A percentile compares a stretch with the other conserved stretches of the same genome.
phyloP scores from a whole-genome alignment of 2,113 vertebrate genomes.

The Cyrtonyx montezumae region DNA sequence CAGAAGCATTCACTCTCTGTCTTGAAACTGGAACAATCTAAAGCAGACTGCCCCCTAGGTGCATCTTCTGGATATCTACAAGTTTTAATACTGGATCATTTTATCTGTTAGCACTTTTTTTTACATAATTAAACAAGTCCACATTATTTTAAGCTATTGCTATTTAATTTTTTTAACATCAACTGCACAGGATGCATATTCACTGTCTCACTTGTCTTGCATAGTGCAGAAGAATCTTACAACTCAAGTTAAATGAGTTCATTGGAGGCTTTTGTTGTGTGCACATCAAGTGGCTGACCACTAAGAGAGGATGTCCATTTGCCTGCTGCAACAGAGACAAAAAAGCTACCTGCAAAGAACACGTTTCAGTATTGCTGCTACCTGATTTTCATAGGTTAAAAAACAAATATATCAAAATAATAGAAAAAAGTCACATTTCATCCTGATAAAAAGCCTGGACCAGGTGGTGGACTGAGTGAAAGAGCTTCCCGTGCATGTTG shows the following conservation, averaged over 20 bases:
- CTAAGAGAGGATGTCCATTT: not conserved
- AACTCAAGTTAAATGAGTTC: not conserved
- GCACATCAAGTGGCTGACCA: not conserved
- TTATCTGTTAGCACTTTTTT: not conserved
- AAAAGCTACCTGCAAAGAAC: not conserved
- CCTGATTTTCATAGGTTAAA: not conserved
- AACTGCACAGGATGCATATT: not conserved
- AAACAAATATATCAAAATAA: not conserved
- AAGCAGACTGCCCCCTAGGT: not conserved
- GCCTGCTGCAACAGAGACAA: not conserved
- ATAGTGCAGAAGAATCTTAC: not conserved
- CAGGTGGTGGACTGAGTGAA: not conserved
- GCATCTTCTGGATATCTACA: not conserved
- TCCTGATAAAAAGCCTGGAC: not conserved
- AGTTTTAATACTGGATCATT: not conserved
- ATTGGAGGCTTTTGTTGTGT: not conserved
- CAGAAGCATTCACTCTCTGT: not conserved
- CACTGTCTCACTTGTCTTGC: not conserved
- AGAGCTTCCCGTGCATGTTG: not conserved
- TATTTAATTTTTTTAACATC: not conserved
- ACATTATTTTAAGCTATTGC: not conserved
- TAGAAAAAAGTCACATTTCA: not conserved
- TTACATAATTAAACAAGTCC: not conserved
- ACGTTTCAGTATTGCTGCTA: not conserved
- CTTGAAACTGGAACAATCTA: not conserved